Base-by-base conservation (phyloP, 1,140 invertebrate genomes). In the Bombus breviceps region DNA sequence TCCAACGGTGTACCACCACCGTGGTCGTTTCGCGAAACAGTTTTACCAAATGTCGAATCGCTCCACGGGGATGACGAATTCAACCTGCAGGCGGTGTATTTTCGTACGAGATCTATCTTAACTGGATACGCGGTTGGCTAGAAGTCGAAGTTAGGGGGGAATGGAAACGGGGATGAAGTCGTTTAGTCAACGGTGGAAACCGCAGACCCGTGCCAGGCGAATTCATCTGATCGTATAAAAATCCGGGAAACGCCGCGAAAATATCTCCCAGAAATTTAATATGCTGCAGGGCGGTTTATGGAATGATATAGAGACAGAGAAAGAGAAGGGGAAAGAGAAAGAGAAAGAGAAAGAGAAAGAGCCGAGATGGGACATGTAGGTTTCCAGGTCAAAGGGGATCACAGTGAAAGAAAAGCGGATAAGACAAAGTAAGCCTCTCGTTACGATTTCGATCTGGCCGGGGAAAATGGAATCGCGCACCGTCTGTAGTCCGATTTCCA, bases 261-360 rank as follows among this genome's bases (percentile, higher is more conserved):
- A 88, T 84, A 90, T 87, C 86, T 85, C 34, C 28, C 64, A 86
- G 86, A 88, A 92, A 93, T 92, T 90, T 90, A 92, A 93, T 89
- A 87, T 78, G 91, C 90, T 91, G 71, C 62, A 80, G 88, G 89
- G 69, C 75, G 85, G 34, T 62, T 59, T 37, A 13, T n/a, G 53
- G 37, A 18, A n/a, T 25, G 28, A 37, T 28, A n/a, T 71, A 3
- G 82, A 34, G 34, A 34, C 1, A 34, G 34, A 34, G 34, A 34
- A 34, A 34, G 34, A 15, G 76, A 79, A 59, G 32, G 18, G 37
- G 37, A 22, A 43, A 34, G n/a, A 34, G 34, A 34, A 34, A 34
- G 34, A 34, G 34, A 34, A 34, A 34, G 34, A 15, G 76, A 79
- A 59, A 41, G 18, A 59, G 37, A 22, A 43, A 34, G n/a, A 22